Base-by-base conservation (phyloP, 1,140 invertebrate genomes). In the Macrotrachela quadricornifera region DNA sequence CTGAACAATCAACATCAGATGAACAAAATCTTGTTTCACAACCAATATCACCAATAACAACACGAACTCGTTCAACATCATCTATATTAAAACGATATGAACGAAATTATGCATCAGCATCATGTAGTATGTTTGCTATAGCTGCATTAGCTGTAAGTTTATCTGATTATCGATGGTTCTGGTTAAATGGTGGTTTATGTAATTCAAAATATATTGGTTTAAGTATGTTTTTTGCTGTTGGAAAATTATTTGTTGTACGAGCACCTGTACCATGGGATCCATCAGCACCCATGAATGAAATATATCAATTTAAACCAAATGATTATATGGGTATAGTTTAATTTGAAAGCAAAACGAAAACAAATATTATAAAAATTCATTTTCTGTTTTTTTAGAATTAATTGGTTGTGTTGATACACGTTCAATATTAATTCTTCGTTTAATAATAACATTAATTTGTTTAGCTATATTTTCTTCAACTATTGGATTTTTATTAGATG, bases 161-260 rank as follows among this genome's bases (percentile, higher is more conserved):
- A 40, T 21, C 46, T 11, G 51, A 53, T 18, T 46, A 39, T 9
- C 46, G 51, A 47, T 53, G 51, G 51, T 53, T 53, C 44, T 53
- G 40, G 30, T 30, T 53, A 6, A 36, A 53, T 37, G 51, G 51
- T 6, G 51, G 51, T 40, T 37, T 44, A 14, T 53, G 51, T 43
- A 53, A 53, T 48, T 46, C 46, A 36, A 53, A 53, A 36, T 47
- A 53, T 46, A 47, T 53, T 43, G 51, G 51, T 40, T 44, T 53
- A 41, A 44, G 40, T 9, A 44, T 46, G 41, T 53, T 53, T 53
- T 53, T 53, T 53, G 51, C 51, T 38, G 44, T 44, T 41, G 51
- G 51, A 42, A 21, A 11, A 50, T 17, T 50, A 12, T 40, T 37
- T 13, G 21, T 47, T 47, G 21, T 12, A 41, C n/a, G 39, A 41